phyloP scores from a whole-genome alignment of 2,888 invertebrate genomes.

The Idaea straminata region DNA sequence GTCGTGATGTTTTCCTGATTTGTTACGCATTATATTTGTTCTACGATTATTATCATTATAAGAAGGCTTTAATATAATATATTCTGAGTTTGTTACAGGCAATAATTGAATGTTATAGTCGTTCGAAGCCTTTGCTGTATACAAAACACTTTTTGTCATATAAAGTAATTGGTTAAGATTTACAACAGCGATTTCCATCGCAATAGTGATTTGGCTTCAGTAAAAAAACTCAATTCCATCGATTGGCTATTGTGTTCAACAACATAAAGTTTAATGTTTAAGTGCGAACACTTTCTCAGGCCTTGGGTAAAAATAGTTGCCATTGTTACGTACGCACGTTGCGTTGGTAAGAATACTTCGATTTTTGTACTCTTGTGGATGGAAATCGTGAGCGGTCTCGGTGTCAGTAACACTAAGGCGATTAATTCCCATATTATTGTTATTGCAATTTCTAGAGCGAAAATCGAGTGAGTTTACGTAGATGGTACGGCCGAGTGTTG shows the following conservation, averaged over 20 bases:
- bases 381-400: constrained; percentile 34
- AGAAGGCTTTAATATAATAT: neutral
- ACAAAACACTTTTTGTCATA: neutral
- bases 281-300: constrained; percentile 53
- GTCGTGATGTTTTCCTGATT: constrained; percentile 24
- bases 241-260: constrained; percentile 50
- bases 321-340: constrained; percentile 52
- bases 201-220: neutral
- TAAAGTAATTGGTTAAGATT: neutral
- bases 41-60: neutral
- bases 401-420: constrained; percentile 17
- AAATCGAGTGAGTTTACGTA: constrained; percentile 50
- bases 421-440: constrained; percentile 29
- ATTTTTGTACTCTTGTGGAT: constrained; percentile 47
- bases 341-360: constrained; percentile 14
- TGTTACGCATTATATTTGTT: constrained; percentile 10
- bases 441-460: constrained; percentile 41
- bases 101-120: neutral
- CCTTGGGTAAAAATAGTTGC: constrained; percentile 47
- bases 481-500: constrained; percentile 35
- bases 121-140: neutral
- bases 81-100: neutral
- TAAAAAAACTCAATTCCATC: constrained; percentile 34
- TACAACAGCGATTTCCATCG: neutral
- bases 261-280: constrained; percentile 42